Evolutionary conservation across 2,888 invertebrate genomes (phyloP).

Genomic region (Epiblema foenella): DNA sequence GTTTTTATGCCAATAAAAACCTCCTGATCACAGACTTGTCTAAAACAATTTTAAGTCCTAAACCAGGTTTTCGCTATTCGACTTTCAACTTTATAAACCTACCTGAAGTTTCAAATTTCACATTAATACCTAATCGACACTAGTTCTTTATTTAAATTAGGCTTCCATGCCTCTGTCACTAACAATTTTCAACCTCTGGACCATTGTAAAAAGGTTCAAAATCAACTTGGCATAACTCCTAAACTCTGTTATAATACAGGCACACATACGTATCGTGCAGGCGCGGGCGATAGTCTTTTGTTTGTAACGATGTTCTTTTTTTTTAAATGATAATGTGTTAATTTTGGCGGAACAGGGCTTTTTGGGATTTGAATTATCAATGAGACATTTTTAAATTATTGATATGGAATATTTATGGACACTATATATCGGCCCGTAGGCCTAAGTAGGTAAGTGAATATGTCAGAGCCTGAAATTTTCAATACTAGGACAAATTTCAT

Average conservation of each 20-base stretch:
- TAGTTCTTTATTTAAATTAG: not conserved
- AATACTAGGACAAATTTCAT: too few species aligned
- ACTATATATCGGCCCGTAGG: not conserved
- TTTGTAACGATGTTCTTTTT: conserved; percentile 4
- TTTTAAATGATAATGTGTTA: conserved; percentile 11
- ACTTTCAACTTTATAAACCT: not conserved
- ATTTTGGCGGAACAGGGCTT: conserved; percentile 2
- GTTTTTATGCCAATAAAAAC: too few species aligned
- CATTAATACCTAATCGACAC: not conserved
- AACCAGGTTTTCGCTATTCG: not conserved
- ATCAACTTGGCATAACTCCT: not conserved
- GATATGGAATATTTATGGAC: not conserved
- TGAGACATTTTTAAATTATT: conserved; percentile 13
- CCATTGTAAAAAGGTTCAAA: not conserved
- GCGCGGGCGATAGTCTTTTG: conserved; percentile 4
- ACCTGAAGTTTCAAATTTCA: not conserved
- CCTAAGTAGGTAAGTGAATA: not conserved
- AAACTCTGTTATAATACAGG: not conserved
- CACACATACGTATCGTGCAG: not conserved
- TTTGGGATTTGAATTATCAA: conserved; percentile 22
- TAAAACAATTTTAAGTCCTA: not conserved
- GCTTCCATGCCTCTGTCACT: not conserved
- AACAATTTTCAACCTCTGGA: not conserved
- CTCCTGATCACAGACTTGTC: not conserved
- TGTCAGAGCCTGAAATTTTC: too few species aligned